Conservation (phyloP, 2,113 vertebrate genomes). For the Thryonomys swinderianus region DNA sequence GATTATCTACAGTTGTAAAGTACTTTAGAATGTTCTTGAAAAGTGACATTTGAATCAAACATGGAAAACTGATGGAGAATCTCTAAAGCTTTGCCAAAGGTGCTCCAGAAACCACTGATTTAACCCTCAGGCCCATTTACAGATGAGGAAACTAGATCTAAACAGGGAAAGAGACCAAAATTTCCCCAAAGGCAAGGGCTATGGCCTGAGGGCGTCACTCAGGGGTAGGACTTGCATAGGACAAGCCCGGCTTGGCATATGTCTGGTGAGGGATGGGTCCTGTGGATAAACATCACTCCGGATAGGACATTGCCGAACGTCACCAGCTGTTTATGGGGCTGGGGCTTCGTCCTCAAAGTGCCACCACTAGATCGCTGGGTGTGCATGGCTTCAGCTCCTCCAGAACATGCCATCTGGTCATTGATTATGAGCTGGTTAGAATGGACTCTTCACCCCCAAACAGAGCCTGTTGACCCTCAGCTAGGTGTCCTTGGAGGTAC, state of each 20-base stretch:
- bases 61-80: background rate
- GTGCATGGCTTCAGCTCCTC: background rate
- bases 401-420: background rate
- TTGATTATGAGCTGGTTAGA: background rate
- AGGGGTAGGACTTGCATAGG: background rate
- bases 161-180: background rate
- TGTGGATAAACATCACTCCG: background rate
- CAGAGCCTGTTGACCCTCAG: rapidly evolving
- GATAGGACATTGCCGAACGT: background rate
- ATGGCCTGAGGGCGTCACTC: no score
- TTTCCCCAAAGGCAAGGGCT: background rate
- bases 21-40: conserved; percentile 6
- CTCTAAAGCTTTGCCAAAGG: background rate
- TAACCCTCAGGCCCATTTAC: background rate
- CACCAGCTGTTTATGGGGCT: background rate
- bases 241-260: background rate
- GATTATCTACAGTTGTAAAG: background rate
- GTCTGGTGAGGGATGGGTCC: background rate
- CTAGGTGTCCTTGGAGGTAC: background rate
- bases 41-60: background rate
- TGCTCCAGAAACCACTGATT: background rate
- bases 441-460: background rate
- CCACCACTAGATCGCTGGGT: background rate
- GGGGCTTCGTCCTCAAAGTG: background rate
- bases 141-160: background rate